phyloP scores from a whole-genome alignment of 2,113 vertebrate species.

The Hiodon tergisus region DNA sequence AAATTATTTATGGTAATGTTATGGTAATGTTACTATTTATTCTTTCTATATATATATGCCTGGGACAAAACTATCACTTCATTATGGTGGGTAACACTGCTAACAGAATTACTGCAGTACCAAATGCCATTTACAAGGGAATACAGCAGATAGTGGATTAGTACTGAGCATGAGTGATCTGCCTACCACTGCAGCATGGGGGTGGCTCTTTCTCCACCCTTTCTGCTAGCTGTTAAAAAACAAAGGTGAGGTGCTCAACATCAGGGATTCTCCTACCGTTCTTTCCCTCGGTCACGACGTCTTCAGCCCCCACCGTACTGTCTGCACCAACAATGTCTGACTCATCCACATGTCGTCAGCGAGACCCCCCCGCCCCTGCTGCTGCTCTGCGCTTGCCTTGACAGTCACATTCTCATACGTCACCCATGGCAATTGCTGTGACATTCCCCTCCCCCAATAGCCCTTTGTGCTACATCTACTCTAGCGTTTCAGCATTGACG shows the following conservation, averaged over 20 bases:
- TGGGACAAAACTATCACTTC: neutral
- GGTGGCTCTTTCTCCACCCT: neutral
- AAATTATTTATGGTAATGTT: no score
- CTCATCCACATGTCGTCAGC: conserved; percentile 15
- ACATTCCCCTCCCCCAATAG: neutral
- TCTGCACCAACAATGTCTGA: neutral
- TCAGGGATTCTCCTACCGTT: neutral
- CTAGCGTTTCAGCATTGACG: no score
- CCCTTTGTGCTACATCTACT: neutral
- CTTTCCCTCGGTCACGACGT: conserved; percentile 17
- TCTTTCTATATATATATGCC: no score
- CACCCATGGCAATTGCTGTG: conserved; percentile 22
- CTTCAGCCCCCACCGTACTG: conserved; percentile 10
- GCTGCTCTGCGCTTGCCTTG: neutral
- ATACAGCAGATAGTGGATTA: conserved; percentile 7
- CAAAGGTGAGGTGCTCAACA: conserved; percentile 7
- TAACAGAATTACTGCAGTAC: conserved; percentile 10
- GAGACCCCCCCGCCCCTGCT: neutral
- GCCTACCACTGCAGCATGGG: no score
- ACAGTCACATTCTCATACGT: conserved; percentile 31
- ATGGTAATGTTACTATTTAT: no score
- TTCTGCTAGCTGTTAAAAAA: neutral
- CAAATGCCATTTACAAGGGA: conserved; percentile 17
- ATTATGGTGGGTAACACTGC: neutral
- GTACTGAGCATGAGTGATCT: neutral